Conservation (phyloP, 2,113 vertebrate species). For the Centropristis striata region DNA sequence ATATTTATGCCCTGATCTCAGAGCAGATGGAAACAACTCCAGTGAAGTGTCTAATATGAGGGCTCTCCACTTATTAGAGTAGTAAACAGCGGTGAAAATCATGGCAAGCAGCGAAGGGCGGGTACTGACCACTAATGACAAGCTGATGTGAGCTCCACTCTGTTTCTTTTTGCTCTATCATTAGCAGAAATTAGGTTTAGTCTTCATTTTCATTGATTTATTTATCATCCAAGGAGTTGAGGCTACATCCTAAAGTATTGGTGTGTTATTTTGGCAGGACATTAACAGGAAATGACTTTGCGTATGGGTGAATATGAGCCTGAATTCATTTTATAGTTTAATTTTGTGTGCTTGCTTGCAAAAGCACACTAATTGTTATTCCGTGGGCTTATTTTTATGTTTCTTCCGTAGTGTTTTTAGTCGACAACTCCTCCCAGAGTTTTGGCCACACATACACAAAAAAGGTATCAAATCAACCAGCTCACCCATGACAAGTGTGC, state of each 20-base stretch:
- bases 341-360: no score
- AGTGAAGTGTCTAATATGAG: conserved; percentile 7
- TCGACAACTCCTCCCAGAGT: no score
- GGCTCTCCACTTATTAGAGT: conserved; percentile 7
- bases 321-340: not conserved
- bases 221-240: not conserved
- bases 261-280: conserved; percentile 10
- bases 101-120: conserved; percentile 24
- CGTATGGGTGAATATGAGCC: not conserved
- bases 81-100: conserved; percentile 13
- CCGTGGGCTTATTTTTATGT: no score
- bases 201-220: conserved; percentile 12
- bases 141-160: conserved; percentile 26
- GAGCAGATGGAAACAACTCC: conserved; percentile 28
- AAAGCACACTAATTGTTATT: no score
- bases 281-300: not conserved
- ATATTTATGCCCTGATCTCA: not conserved
- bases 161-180: conserved; percentile 32
- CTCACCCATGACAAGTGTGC: no score
- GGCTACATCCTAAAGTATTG: not conserved
- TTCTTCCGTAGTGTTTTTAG: no score
- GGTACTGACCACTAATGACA: conserved; percentile 63
- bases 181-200: conserved; percentile 38
- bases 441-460: no score
- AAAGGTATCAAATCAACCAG: no score